Evolutionary conservation across 2,888 invertebrate genomes (phyloP).

Genomic region (Pycnomerus fuliginosus): DNA sequence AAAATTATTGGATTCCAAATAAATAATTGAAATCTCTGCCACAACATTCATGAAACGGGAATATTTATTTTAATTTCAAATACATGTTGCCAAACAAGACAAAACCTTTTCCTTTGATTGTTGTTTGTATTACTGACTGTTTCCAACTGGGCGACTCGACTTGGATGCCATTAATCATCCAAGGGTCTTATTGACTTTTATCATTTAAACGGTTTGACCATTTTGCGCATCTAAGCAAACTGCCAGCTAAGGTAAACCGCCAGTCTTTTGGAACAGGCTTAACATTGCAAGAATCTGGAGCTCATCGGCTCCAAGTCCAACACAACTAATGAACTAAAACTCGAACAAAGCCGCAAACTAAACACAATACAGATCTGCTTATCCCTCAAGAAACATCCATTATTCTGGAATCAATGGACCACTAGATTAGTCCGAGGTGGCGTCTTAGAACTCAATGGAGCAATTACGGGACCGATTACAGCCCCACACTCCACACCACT

Average conservation of each 20-base stretch:
- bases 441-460: constrained; percentile 49
- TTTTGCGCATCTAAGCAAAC: constrained; percentile 7
- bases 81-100: too few relatives aligned
- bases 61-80: too few relatives aligned
- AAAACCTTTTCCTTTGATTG: too few relatives aligned
- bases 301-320: constrained; percentile 34
- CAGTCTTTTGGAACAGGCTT: too few relatives aligned
- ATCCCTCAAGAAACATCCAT: constrained; percentile 51
- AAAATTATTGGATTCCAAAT: not conserved
- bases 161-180: constrained; percentile 15
- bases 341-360: constrained; percentile 49
- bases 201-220: constrained; percentile 20
- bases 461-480: constrained; percentile 49
- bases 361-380: constrained; percentile 51
- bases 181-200: constrained; percentile 18
- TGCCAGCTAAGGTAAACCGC: constrained; percentile 16
- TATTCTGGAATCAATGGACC: constrained; percentile 52
- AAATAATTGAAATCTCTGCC: not conserved
- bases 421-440: constrained; percentile 49
- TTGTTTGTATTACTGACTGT: too few relatives aligned
- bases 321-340: constrained; percentile 48
- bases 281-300: too few relatives aligned
- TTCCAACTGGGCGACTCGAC: too few relatives aligned
- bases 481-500: constrained; percentile 35
- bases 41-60: too few relatives aligned